Conservation (phyloP, 1,140 invertebrate species). For the Diachasmimorpha longicaudata region DNA sequence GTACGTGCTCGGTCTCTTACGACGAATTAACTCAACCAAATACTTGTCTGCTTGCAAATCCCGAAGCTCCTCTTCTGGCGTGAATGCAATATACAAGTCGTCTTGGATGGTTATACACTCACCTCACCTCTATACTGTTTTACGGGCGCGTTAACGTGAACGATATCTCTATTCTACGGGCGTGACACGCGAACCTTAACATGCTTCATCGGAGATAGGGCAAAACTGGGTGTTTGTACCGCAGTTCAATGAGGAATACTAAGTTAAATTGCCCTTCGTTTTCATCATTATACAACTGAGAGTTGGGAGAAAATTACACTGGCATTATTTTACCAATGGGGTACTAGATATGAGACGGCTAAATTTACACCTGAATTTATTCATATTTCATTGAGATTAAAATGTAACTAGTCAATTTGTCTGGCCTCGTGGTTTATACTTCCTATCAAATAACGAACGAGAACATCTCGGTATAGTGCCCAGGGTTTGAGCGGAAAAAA, state of each 20-base stretch:
- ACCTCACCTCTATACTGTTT: constrained; percentile 18
- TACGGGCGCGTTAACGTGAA: constrained; percentile 34
- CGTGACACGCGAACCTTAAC: constrained; percentile 39
- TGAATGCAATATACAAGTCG: constrained; percentile 8
- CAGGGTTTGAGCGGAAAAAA: neutral
- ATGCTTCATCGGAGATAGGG: constrained; percentile 21
- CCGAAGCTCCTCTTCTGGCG: neutral
- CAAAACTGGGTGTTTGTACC: constrained; percentile 12
- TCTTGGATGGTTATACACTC: neutral
- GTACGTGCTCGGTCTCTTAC: constrained; percentile 25
- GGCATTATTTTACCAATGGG: neutral
- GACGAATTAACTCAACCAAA: constrained; percentile 34
- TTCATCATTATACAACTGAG: neutral
- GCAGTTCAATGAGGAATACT: constrained; percentile 21
- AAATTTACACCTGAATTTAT: no score
- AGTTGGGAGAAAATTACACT: neutral
- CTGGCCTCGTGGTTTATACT: no score
- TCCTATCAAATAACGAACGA: neutral
- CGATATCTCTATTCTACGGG: constrained; percentile 47
- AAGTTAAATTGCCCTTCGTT: constrained; percentile 21
- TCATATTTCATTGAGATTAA: neutral
- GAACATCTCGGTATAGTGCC: neutral
- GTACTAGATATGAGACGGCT: neutral
- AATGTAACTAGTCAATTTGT: neutral
- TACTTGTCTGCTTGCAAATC: constrained; percentile 23